Base-by-base conservation (phyloP, 2,888 invertebrate genomes). In the Ophioninae sp. region DNA sequence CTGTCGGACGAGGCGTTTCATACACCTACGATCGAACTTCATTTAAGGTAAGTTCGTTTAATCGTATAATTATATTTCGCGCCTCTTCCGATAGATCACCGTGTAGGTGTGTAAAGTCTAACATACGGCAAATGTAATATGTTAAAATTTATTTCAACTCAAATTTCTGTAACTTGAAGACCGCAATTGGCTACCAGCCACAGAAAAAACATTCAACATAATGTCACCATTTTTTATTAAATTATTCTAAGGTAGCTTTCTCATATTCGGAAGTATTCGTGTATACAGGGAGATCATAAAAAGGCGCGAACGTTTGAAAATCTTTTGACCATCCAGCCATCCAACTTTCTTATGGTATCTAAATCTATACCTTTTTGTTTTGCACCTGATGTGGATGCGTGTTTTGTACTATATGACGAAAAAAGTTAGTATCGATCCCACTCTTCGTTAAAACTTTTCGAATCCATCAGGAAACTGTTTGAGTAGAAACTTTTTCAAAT, bases 41-140 rank as follows among this genome's bases (percentile, higher is more conserved):
- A 77, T 77, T 73, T 79, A 67, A 75, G 73, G 77, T 81, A 81
- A 81, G 82, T 82, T 82, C 82, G 78, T 82, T 82, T 69, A 72
- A 82, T 82, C 82, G 30, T 77, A 64, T 67, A 82, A 83, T 79
- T 83, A 65, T 79, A 75, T 71, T 79, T 65, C 72, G 77, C 76
- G 80, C 80, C 80, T 83, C 83, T 69, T 80, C 83, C 74, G 82
- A 78, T 81, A 76, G 74, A 75, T 79, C 71, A 59, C 41, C 59
- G 39, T 72, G 65, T 67, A 75, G 39, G 67, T 75, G 75, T 67
- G 58, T 75, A 58, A 75, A 75, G 75, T 6, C n/a, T 51, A 30
- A 65, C 17, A 58, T 65, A 75, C 67, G 65, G 56, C 75, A 75
- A 17, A 23, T 39, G 63, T 23, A 63, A 78, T 37, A 61, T 63